Evolutionary conservation across 2,797 vertebrate species (phyloP).

Genomic region (Phalloptychus januarius): DNA sequence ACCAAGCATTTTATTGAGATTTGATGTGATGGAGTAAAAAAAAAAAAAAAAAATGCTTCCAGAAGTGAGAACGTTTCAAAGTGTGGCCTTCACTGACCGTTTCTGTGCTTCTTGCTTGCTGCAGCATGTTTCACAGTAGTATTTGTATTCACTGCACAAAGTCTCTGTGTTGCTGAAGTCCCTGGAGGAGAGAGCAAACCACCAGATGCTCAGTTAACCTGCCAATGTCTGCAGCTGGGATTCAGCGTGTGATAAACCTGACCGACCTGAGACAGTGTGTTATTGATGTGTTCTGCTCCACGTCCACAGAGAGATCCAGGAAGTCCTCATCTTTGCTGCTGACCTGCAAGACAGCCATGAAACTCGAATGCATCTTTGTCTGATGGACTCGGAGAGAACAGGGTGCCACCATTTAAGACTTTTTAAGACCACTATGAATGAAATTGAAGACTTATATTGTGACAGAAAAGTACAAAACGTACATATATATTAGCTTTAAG

Average conservation of each 20-base stretch:
- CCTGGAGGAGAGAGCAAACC: conserved; percentile 75
- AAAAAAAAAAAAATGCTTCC: neutral
- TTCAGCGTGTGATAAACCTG: neutral
- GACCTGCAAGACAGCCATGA: conserved; percentile 81
- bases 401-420: no score
- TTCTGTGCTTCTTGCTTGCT: conserved; percentile 99
- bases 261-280: conserved; percentile 96
- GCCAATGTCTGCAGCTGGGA: neutral
- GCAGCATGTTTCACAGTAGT: conserved; percentile 98
- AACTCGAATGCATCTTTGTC: conserved; percentile 3
- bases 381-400: no score
- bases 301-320: conserved; percentile 97
- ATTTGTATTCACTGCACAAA: conserved; percentile 97
- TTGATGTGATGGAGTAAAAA: neutral
- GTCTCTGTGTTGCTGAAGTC: conserved; percentile 99
- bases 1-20: neutral
- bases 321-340: conserved; percentile 99
- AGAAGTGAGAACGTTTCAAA: neutral
- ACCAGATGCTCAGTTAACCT: conserved; percentile 36
- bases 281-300: conserved; percentile 98
- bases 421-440: no score
- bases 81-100: conserved; percentile 78
- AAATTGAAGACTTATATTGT: no score
- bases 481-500: no score
- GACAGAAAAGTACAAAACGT: no score